Evolutionary conservation across 2,113 vertebrate species (phyloP).

Genomic region (Rhombomys opimus): DNA sequence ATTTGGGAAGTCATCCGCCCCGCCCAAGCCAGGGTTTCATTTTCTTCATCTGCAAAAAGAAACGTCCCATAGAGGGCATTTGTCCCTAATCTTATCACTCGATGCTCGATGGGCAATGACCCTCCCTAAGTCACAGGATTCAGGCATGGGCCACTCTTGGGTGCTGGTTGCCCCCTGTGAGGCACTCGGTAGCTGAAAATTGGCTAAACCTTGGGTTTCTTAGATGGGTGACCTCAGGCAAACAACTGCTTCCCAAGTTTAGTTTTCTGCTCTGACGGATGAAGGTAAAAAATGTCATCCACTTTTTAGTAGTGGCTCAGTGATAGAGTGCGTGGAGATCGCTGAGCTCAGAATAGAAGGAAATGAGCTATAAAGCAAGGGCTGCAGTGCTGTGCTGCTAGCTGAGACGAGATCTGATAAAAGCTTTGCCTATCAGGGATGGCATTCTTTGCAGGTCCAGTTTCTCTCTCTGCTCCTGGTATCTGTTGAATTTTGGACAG

Average conservation of each 20-base stretch:
- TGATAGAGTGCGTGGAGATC: not conserved
- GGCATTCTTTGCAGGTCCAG: not conserved
- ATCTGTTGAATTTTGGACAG: not conserved
- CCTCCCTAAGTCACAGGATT: not conserved
- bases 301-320: not conserved
- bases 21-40: not conserved
- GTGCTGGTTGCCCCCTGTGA: not conserved
- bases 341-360: not conserved
- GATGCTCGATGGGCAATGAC: not conserved
- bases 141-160: not conserved
- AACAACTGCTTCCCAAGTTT: not conserved
- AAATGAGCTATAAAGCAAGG: not conserved
- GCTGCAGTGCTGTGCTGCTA: not conserved
- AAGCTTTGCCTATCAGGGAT: not conserved
- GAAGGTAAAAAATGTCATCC: not conserved
- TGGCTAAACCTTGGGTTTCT: not conserved
- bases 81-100: too few relatives aligned
- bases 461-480: not conserved
- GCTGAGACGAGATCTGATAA: not conserved
- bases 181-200: not conserved
- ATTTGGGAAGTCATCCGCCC: not conserved
- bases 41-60: constrained; percentile 33
- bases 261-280: not conserved
- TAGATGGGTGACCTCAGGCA: not conserved
- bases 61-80: not conserved